Percentiles rank a stretch among this genome's conserved stretches.
These are phyloP conservation scores for Dendroctonus ponderosae DNA, from an alignment of 1,140 invertebrate genomes.

Conservation along the genomic window DNA sequence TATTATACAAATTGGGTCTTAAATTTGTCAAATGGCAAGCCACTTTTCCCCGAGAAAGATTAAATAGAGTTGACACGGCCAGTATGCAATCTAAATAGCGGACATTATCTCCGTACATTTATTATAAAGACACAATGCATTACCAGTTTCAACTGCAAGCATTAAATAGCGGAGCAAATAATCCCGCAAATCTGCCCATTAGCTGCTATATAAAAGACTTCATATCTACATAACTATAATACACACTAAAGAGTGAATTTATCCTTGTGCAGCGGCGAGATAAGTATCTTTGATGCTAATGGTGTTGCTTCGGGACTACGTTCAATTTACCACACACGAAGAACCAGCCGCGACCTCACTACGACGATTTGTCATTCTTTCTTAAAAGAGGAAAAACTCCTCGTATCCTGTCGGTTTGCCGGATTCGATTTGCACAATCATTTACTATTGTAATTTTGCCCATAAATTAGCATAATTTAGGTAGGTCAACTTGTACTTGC, in stretches of 20 bases:
- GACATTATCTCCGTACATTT: not conserved
- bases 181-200: conserved; percentile 20
- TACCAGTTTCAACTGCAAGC: not conserved
- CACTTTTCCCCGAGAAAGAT: not conserved
- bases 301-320: conserved; percentile 26
- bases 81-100: not conserved
- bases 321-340: conserved; percentile 34
- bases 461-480: too few species aligned
- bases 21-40: not conserved
- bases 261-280: conserved; percentile 28
- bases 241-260: conserved; percentile 27
- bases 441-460: not conserved
- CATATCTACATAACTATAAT: conserved; percentile 30
- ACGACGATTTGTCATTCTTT: conserved; percentile 28
- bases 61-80: not conserved
- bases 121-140: not conserved
- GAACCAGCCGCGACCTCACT: conserved; percentile 23
- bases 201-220: conserved; percentile 21
- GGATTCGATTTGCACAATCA: conserved; percentile 10
- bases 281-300: conserved; percentile 31
- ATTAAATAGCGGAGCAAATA: conserved; percentile 14
- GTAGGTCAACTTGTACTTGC: too few species aligned
- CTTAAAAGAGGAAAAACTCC: conserved; percentile 8
- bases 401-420: conserved; percentile 9
- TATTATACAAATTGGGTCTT: not conserved